Base-by-base conservation (phyloP, 2,888 invertebrate genomes). In the Pristionchus fissidentatus region DNA sequence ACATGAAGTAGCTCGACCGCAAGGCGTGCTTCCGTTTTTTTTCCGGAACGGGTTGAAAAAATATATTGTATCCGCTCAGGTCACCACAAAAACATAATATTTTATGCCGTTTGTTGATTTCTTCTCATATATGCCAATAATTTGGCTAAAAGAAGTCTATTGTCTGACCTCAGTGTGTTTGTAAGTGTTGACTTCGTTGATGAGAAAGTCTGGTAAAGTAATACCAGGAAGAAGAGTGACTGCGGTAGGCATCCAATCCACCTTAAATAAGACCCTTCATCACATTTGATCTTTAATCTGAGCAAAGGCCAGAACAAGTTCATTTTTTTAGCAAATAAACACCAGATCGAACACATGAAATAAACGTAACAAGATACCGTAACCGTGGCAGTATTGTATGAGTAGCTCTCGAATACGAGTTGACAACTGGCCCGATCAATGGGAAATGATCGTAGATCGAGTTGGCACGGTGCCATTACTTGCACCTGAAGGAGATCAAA, bases 341-440 rank as follows among this genome's bases (percentile, higher is more conserved):
- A n/a, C n/a, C n/a, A 49, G 10, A 49, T 49, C 10, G 19, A 49
- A 49, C 10, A 49, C 13, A 49, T 15, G 19, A 49, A 49, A n/a
- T 22, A 3, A 75, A 22, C 29, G 22, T 46, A 3, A 75, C 26
- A 75, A 22, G 8, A n/a, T n/a, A 84, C 87, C 8, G 84, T 87
- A 22, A 91, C 91, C 29, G 90, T 91, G 2, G 91, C 91, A 3
- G 91, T 91, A 84, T 91, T 91, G 84, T 90, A 91, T 5, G 89
- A 89, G 78, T 91, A 91, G 62, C 88, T 88, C 82, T 91, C 91
- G 66, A 91, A 89, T 7, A 86, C 86, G 66, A 87, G 82, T 32
- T 78, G 78, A 66, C 88, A 88, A 22, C 77, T 84, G 3, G 83
- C 87, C 19, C 84, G 85, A 79, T 91, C 91, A 80, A 91, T 90